Evolutionary conservation across 2,888 invertebrate genomes (phyloP), one percentile per base, ranked within the genome.

Genomic region (Hydropsyche betteni): DNA sequence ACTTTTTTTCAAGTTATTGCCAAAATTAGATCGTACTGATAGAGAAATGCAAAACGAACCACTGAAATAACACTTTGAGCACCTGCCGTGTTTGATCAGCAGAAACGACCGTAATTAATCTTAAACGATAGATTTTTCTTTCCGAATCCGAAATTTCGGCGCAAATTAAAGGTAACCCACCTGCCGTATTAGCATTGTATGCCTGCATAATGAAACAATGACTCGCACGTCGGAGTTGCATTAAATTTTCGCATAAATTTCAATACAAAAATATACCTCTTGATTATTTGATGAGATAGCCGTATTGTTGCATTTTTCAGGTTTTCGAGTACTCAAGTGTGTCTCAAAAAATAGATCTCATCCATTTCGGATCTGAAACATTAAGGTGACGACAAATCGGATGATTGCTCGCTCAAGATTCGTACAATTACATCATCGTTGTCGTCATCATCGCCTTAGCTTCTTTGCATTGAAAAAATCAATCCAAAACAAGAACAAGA

Each of bases 391-490:
- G 24, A 24, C 24, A 24, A 24, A 24, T 24, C 24, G 24, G 24
- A 24, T 24, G 24, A 24, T 24, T 24, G 24, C 24, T 24, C 24
- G 24, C 24, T 24, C 24, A 2, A 24, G 24, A 24, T 24, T 36
- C 34, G 4, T n/a, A 36, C 61, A 64, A 64, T 64, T 61, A n/a
- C 64, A n/a, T 64, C 64, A 64, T 64, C 34, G 36, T n/a, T 36
- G 64, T 36, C 12, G 64, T 64, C n/a, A 24, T 16, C n/a, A 5
- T 64, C 64, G 64, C 16, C 58, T 24, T 58, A n/a, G 14, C 7
- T n/a, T 12, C 36, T 36, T 24, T 36, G 34, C 10, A 44, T 44
- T 12, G 34, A 36, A 64, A 64, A 64, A 61, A 61, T 7, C 24
- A 61, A 58, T 58, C 36, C 34, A 36, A 33, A 64, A 24, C 12